Conservation (phyloP, 2,797 vertebrate species). For the Kryptopterus vitreolus region DNA sequence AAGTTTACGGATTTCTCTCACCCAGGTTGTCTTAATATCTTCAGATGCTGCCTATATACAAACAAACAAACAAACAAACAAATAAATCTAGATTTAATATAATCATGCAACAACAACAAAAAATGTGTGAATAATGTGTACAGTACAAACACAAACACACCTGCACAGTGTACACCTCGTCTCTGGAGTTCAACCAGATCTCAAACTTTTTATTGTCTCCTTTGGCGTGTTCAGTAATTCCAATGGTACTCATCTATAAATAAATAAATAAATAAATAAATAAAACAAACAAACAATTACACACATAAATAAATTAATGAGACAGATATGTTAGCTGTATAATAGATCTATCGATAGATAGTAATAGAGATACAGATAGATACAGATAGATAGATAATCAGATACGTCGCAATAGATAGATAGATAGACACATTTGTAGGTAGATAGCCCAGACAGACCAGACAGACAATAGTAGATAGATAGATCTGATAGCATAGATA, state of each 20-base stretch:
- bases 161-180: constrained; percentile 98
- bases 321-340: no score
- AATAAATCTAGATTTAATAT: neutral
- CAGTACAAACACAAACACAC: constrained; percentile 64
- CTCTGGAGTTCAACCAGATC: constrained; percentile 94
- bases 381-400: no score
- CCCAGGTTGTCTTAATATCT: constrained; percentile 94
- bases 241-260: constrained; percentile 89
- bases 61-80: neutral
- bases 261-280: no score
- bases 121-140: neutral
- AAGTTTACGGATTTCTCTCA: constrained; percentile 95
- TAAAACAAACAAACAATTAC: no score
- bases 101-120: neutral
- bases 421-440: no score
- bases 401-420: no score
- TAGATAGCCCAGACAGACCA: no score
- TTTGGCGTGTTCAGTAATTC: constrained; percentile 96
- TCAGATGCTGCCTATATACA: constrained; percentile 83
- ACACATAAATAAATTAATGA: no score
- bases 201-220: constrained; percentile 97
- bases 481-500: no score
- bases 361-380: no score
- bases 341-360: no score
- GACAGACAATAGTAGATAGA: no score